Conservation (phyloP, 2,113 vertebrate species). For the Apeltes quadracus region DNA sequence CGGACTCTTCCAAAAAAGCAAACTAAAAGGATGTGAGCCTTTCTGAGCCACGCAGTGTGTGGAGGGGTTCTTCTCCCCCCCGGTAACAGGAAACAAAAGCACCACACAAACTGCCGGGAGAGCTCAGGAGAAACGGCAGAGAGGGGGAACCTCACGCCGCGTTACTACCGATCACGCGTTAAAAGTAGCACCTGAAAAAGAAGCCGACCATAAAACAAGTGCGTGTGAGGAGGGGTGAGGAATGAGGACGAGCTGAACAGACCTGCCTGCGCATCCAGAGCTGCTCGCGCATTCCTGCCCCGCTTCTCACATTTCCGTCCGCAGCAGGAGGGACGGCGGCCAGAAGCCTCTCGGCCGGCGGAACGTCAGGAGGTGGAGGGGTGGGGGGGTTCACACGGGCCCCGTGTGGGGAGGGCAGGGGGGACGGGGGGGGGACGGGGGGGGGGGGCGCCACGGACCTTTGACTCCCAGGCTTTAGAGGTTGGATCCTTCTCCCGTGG, state of each 20-base stretch:
- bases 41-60: constrained; percentile 50
- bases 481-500: constrained; percentile 63
- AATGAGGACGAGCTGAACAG: constrained; percentile 74
- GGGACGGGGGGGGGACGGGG: constrained; percentile 44
- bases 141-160: constrained; percentile 12
- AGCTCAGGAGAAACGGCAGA: too few species aligned
- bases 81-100: constrained; percentile 50
- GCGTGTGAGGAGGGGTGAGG: too few species aligned
- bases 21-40: constrained; percentile 75
- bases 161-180: constrained; percentile 30
- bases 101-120: constrained; percentile 34
- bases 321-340: constrained; percentile 62
- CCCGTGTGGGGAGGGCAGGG: too few species aligned
- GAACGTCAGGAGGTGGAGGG: constrained; percentile 39
- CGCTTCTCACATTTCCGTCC: constrained; percentile 74
- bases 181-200: constrained; percentile 37
- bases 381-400: constrained; percentile 46
- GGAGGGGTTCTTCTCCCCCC: constrained; percentile 27
- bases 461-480: constrained; percentile 47
- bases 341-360: constrained; percentile 49
- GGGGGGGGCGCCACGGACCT: constrained; percentile 25
- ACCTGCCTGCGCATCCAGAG: constrained; percentile 61
- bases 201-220: too few species aligned
- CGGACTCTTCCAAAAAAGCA: constrained; percentile 62
- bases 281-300: constrained; percentile 67